Percentiles rank a stretch among this genome's conserved stretches.
Evolutionary conservation across 2,797 vertebrate genomes (phyloP).

Genomic region (Pseudopleuronectes americanus): DNA sequence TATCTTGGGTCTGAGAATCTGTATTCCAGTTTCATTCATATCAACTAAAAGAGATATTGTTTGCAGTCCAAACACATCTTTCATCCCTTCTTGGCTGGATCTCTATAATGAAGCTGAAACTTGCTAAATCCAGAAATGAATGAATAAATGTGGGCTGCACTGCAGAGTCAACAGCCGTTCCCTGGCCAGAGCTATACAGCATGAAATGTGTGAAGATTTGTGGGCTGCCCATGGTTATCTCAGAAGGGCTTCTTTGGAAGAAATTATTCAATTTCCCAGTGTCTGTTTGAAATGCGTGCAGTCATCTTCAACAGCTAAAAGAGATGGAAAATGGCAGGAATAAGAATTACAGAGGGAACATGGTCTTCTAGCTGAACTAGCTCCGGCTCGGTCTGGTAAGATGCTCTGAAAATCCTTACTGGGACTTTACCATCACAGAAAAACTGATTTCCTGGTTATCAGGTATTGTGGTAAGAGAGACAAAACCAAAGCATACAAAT

Average conservation of each 20-base stretch:
- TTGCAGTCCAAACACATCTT: conserved; percentile 25
- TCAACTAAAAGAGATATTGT: conserved; percentile 8
- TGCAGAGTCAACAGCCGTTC: conserved; percentile 18
- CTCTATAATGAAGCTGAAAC: conserved; percentile 24
- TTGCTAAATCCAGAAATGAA: conserved; percentile 18
- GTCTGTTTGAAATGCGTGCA: conserved; percentile 34
- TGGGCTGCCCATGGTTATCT: conserved; percentile 36
- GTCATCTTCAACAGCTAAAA: conserved; percentile 27
- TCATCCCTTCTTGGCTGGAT: conserved; percentile 6
- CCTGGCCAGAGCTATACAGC: not conserved
- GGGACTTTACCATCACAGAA: conserved; percentile 7
- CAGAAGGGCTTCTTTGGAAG: conserved; percentile 11
- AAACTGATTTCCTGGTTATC: conserved; percentile 4
- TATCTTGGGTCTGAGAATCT: not conserved
- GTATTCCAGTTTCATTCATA: conserved; percentile 17
- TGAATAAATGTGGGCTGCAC: conserved; percentile 1
- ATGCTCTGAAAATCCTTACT: conserved; percentile 41
- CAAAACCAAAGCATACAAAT: conserved; percentile 47
- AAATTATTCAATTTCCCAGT: conserved; percentile 29
- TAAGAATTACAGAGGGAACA: conserved; percentile 25
- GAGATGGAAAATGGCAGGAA: conserved; percentile 44
- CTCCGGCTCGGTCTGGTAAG: conserved; percentile 19
- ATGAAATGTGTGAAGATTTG: conserved; percentile 47
- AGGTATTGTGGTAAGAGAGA: conserved; percentile 1
- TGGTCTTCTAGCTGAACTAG: conserved; percentile 7